Percentiles rank a stretch among this genome's conserved stretches.
Evolutionary conservation across 2,797 vertebrate genomes (phyloP).

Genomic region (Macropodus opercularis): DNA sequence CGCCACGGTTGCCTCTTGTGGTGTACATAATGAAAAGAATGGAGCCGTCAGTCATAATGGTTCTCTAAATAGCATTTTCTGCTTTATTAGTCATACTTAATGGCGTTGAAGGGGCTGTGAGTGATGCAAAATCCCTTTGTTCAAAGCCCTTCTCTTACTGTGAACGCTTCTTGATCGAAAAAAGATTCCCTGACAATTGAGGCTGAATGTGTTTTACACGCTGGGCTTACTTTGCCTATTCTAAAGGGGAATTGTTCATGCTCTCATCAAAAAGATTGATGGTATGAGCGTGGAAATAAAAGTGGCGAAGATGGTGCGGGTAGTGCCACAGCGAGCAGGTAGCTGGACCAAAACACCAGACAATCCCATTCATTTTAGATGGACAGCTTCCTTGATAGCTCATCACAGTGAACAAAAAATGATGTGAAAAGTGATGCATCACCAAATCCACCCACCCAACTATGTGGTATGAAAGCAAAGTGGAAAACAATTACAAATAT

Average conservation of each 20-base stretch:
- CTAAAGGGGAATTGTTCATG: conserved; percentile 63
- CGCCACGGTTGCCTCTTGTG: conserved; percentile 62
- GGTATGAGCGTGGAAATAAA: conserved; percentile 59
- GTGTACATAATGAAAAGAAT: conserved; percentile 77
- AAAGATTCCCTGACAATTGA: conserved; percentile 76
- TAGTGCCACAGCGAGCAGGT: conserved; percentile 54
- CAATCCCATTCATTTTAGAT: conserved; percentile 60
- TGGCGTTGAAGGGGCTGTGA: conserved; percentile 77
- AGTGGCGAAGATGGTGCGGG: conserved; percentile 54
- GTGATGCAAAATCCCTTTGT: conserved; percentile 78
- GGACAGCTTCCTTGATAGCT: conserved; percentile 61
- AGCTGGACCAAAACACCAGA: conserved; percentile 52
- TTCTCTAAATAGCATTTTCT: conserved; percentile 84
- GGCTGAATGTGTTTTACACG: conserved; percentile 75
- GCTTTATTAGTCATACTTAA: conserved; percentile 87
- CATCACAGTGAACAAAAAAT: conserved; percentile 47
- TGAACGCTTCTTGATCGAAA: conserved; percentile 70
- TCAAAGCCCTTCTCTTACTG: conserved; percentile 67
- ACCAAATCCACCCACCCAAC: conserved; percentile 41
- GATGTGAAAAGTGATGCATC: conserved; percentile 38
- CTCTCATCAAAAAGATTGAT: conserved; percentile 75
- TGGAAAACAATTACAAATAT: conserved; percentile 65
- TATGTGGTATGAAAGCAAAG: conserved; percentile 47
- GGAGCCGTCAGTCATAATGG: conserved; percentile 80
- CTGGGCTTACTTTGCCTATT: conserved; percentile 76